phyloP scores from a whole-genome alignment of 2,888 invertebrate species.

The Cylloceria caligata region DNA sequence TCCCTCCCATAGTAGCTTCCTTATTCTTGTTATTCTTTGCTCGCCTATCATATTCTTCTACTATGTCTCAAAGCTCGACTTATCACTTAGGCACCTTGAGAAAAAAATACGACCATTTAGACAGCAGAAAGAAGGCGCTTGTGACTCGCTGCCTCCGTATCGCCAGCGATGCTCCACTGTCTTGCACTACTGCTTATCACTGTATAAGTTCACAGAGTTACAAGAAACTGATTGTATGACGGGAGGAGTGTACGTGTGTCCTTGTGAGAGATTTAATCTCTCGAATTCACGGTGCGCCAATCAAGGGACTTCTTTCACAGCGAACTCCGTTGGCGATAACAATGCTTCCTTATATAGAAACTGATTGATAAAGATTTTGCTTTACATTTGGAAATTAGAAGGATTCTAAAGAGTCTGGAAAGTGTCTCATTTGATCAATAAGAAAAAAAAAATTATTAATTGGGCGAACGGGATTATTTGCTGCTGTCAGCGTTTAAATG shows the following conservation, averaged over 20 bases:
- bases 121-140: neutral
- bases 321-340: constrained; percentile 13
- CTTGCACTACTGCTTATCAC: neutral
- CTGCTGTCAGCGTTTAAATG: too few species aligned
- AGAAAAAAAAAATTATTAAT: neutral
- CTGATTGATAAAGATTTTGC: neutral
- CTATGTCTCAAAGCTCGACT: neutral
- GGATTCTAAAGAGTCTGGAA: neutral
- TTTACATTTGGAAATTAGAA: neutral
- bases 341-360: neutral
- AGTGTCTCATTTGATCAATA: neutral
- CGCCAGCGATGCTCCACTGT: neutral
- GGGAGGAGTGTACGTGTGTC: neutral
- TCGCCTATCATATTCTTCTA: constrained; percentile 1
- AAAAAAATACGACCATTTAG: neutral
- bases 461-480: too few species aligned
- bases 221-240: neutral
- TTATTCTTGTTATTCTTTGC: neutral
- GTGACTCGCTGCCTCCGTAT: neutral
- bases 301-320: neutral
- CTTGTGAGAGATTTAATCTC: neutral
- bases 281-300: neutral
- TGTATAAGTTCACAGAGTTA: neutral
- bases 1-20: neutral
- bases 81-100: neutral